Conservation (phyloP, 2,113 vertebrate genomes). For the Globicephala melas region DNA sequence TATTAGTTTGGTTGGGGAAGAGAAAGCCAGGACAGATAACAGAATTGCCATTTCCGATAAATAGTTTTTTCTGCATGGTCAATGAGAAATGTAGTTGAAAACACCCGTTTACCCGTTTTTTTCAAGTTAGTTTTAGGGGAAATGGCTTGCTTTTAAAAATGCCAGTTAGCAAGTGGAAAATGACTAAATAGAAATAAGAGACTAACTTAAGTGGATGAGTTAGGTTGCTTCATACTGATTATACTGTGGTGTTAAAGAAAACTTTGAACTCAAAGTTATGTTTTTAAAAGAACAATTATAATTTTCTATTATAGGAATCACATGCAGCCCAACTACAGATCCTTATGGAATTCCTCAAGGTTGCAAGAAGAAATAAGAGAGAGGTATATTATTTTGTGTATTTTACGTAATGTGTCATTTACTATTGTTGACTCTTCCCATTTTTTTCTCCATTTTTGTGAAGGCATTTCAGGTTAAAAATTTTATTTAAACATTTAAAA, state of each 20-base stretch:
- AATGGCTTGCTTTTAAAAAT: slow-evolving; percentile 44
- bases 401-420: slow-evolving; percentile 47
- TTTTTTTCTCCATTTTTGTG: neutral
- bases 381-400: slow-evolving; percentile 87
- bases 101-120: neutral
- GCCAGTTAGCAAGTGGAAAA: neutral
- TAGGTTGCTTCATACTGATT: slow-evolving; percentile 2
- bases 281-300: slow-evolving; percentile 61
- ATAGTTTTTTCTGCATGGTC: neutral
- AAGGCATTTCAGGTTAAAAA: neutral
- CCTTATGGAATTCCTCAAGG: slow-evolving; percentile 99
- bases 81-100: neutral
- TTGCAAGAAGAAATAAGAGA: slow-evolving; percentile 97
- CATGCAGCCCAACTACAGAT: slow-evolving; percentile 98
- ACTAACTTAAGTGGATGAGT: neutral
- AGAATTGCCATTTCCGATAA: neutral
- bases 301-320: slow-evolving; percentile 90
- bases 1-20: neutral
- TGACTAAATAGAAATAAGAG: neutral
- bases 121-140: neutral
- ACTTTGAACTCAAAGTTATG: neutral
- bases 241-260: neutral
- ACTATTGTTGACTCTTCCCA: slow-evolving; percentile 12
- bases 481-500: slow-evolving; percentile 46
- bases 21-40: neutral